Evolutionary conservation across 2,797 vertebrate species (phyloP), one percentile per base, ranked within the genome.

Genomic region (Vespertilio murinus): DNA sequence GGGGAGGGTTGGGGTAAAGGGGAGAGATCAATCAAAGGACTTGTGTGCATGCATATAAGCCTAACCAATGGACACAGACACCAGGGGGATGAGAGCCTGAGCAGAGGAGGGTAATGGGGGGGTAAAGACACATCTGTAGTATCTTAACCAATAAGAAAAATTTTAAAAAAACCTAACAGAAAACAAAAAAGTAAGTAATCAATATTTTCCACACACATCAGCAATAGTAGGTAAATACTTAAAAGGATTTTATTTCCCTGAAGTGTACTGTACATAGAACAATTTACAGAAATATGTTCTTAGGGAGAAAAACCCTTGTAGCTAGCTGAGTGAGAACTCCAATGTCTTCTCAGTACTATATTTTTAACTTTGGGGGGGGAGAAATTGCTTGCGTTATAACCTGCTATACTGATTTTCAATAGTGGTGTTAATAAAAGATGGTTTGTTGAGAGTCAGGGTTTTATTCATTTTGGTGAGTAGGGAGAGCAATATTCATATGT

Each of bases 381-480:
- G 80, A 74, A 91, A 45, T 35, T 81, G 12, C 7, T 90, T 81
- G 13, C 90, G 14, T n/a, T 89, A 28, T 94, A 61, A 96, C 28
- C 64, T 88, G 17, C 49, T 83, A 5, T 22, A 70, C 3, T 30
- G 30, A 86, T 84, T 96, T 96, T 95, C 87, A 95, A 78, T 92
- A 94, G 94, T 87, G 81, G 18, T 84, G 13, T 85, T 93, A 90
- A 95, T 86, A 87, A 92, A 93, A 91, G 33, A 30, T 69, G 28
- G 40, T 47, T 92, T 88, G 40, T 95, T 33, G 70, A 49, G 47
- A 91, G 79, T 90, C 38, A 67, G 22, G 9, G 13, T 78, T 92
- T 80, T 90, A 92, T 96, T 93, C 47, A 12, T 73, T 89, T 95
- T 4, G 2, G 42, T 83, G 64, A 90, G n/a, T 74, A 65, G 74